phyloP scores from a whole-genome alignment of 2,888 invertebrate species.

The Leptinotarsa rubiginosa region DNA sequence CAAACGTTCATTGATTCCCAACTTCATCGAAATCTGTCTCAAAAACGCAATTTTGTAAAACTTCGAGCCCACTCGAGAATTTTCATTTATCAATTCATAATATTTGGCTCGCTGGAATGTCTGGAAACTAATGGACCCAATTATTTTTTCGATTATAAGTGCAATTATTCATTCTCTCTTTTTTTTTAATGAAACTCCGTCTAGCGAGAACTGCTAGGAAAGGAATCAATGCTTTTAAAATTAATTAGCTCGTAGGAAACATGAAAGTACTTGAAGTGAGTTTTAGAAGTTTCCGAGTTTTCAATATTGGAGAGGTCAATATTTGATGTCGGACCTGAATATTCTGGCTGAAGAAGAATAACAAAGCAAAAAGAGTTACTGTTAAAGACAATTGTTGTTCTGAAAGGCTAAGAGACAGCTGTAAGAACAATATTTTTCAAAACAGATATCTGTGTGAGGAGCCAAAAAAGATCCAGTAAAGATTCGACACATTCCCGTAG shows the following conservation, averaged over 20 bases:
- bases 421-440: too few species aligned
- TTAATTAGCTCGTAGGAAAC: background rate
- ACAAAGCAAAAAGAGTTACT: too few species aligned
- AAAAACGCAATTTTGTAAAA: background rate
- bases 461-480: too few species aligned
- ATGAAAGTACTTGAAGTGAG: background rate
- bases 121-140: background rate
- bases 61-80: background rate
- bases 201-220: background rate
- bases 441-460: too few species aligned
- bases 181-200: background rate
- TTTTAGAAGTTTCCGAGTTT: background rate
- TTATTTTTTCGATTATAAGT: slow-evolving; percentile 2
- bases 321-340: background rate
- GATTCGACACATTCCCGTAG: too few species aligned
- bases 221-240: background rate
- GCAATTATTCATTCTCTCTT: background rate
- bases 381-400: too few species aligned
- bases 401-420: too few species aligned
- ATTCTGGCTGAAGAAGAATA: background rate
- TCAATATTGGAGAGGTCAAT: background rate
- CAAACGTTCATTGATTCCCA: too few species aligned
- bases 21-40: too few species aligned
- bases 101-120: background rate
- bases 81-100: background rate